Conservation (phyloP, 2,888 invertebrate genomes). For the Adelognathus sp. region DNA sequence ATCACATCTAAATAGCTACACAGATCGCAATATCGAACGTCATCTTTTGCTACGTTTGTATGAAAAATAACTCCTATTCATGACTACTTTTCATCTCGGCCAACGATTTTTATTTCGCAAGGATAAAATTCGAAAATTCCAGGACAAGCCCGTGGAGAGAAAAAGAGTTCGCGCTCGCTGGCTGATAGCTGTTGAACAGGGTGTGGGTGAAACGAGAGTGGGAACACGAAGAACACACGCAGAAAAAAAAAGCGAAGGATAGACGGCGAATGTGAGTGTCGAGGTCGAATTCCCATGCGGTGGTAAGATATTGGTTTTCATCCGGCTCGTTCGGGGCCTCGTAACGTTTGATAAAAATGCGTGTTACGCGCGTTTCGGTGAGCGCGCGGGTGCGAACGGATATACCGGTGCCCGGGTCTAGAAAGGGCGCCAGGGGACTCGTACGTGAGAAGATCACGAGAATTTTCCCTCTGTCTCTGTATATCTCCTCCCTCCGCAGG, state of each 20-base stretch:
- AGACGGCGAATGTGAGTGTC: constrained; percentile 63
- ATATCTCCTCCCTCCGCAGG: constrained; percentile 47
- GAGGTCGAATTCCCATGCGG: constrained; percentile 76
- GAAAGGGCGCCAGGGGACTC: constrained; percentile 79
- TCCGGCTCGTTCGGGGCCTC: constrained; percentile 79
- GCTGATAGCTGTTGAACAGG: constrained; percentile 28
- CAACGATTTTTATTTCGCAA: neutral
- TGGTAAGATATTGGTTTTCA: constrained; percentile 81
- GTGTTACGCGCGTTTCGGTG: constrained; percentile 78
- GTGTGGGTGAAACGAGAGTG: constrained; percentile 62
- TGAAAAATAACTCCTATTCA: neutral
- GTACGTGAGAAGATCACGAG: constrained; percentile 79
- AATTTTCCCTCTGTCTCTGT: constrained; percentile 76
- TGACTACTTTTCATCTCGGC: neutral
- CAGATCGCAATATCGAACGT: neutral
- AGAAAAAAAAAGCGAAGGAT: constrained; percentile 37
- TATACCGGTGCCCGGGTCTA: constrained; percentile 67
- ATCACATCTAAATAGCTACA: neutral
- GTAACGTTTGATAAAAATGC: constrained; percentile 82
- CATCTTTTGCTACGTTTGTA: neutral
- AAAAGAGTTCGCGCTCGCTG: constrained; percentile 27
- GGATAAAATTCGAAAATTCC: constrained; percentile 42
- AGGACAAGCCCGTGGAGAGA: constrained; percentile 29
- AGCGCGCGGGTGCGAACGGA: constrained; percentile 42
- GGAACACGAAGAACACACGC: constrained; percentile 65